Evolutionary conservation across 2,113 vertebrate genomes (phyloP).

Genomic region (Cettia cetti): DNA sequence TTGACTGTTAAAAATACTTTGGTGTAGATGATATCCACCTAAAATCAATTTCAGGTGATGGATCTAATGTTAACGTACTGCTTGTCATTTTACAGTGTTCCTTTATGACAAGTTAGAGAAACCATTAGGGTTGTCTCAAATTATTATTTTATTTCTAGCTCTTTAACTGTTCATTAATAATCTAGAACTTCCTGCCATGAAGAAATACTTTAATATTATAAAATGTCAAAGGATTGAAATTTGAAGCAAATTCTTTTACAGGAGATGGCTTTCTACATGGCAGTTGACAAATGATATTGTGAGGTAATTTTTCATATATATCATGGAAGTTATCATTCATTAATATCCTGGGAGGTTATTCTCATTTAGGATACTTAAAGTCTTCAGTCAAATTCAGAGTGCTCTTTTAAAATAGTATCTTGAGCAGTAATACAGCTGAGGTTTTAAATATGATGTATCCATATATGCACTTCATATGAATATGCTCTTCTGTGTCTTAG

Average conservation of each 20-base stretch:
- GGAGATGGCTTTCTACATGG: neutral
- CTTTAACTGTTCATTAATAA: slow-evolving; percentile 52
- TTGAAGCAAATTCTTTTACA: neutral
- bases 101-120: slow-evolving; percentile 19
- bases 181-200: neutral
- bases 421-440: neutral
- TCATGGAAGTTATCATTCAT: neutral
- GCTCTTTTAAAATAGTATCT: neutral
- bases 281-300: slow-evolving; percentile 30
- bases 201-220: slow-evolving; percentile 39
- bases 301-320: neutral
- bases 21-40: neutral
- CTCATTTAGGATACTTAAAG: neutral
- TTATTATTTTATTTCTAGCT: slow-evolving; percentile 43
- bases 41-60: neutral
- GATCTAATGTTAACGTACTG: neutral
- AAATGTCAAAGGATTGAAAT: slow-evolving; percentile 36
- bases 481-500: neutral
- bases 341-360: neutral
- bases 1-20: neutral
- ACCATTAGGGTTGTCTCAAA: slow-evolving; percentile 10
- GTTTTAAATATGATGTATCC: neutral
- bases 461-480: neutral
- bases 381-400: neutral
- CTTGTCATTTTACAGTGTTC: neutral